Base-by-base conservation (phyloP, 2,797 vertebrate species). In the Myotis pilosus region DNA sequence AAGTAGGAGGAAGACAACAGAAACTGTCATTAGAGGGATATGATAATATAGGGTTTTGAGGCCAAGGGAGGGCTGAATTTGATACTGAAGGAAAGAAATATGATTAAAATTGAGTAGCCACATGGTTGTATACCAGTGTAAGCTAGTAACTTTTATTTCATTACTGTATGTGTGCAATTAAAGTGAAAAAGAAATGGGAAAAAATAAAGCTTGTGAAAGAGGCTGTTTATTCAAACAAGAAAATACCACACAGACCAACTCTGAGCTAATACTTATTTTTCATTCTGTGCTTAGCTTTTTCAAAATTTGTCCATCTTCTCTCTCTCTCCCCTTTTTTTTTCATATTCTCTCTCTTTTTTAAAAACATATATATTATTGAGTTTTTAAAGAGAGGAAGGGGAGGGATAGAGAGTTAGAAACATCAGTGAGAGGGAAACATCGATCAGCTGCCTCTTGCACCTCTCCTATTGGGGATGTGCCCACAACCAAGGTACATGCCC, bases 181-280 rank as follows among this genome's bases (percentile, higher is more conserved):
- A 78, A 60, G 44, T 30, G 80, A 92, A 41, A 44, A 53, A 94
- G 49, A 95, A 72, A 44, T 17, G 17, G 41, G 68, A 72, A 76
- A 91, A 83, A 83, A 93, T 23, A 16, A 82, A 84, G 11, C 33
- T 62, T 91, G 41, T 83, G 57, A 62, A 68, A 88, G 68, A 49
- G 53, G 25, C 60, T 51, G 2, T 83, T 47, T 64, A 6, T 85
- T 75, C 4, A 60, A 36, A 78, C 2, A 75, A 79, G 69, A 78
- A 89, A 69, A 41, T 84, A 51, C 2, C 5, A 79, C 25, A 38
- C n/a, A 25, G 51, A 30, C 9, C 30, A 87, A 3, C 85, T 89
- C 53, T 90, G 41, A 78, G 53, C 80, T 94, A 51, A 33, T 89
- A 72, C 30, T 89, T 96, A 25, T 36, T 94, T 93, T 91, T 93